Percentiles rank a stretch among this genome's conserved stretches.
phyloP scores from a whole-genome alignment of 2,888 invertebrate species.

The Scaptomyza cyrtandrae region DNA sequence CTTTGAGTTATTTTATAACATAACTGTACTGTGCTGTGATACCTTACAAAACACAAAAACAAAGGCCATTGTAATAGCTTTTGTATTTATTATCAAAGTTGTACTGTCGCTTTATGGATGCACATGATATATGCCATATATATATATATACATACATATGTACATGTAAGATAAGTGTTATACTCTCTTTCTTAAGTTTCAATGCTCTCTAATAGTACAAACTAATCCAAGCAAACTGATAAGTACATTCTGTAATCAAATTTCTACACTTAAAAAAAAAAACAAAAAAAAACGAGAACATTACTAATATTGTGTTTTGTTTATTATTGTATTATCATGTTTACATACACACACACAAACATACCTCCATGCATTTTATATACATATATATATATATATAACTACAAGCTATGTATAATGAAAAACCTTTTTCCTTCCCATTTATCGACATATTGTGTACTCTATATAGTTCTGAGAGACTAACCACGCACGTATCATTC shows the following conservation, averaged over 20 bases:
- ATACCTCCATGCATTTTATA: conserved; percentile 38
- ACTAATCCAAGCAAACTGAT: conserved; percentile 30
- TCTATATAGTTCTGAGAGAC: conserved; percentile 57
- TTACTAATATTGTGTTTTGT: conserved; percentile 56
- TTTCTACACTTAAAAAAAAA: neutral
- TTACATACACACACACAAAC: conserved; percentile 18
- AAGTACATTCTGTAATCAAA: conserved; percentile 39
- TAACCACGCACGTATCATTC: conserved; percentile 65
- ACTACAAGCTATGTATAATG: conserved; percentile 62
- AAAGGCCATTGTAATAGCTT: conserved; percentile 17
- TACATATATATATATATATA: conserved; percentile 45
- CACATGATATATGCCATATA: conserved; percentile 19
- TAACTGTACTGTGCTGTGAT: conserved; percentile 30
- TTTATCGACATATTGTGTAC: conserved; percentile 48
- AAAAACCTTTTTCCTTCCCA: conserved; percentile 18
- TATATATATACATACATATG: conserved; percentile 13
- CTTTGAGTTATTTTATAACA: conserved; percentile 8
- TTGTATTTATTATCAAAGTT: conserved; percentile 42
- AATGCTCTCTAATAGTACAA: conserved; percentile 43
- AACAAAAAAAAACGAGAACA: conserved; percentile 20
- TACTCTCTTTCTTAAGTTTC: conserved; percentile 24
- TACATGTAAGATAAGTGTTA: conserved; percentile 59
- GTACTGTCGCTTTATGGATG: conserved; percentile 26
- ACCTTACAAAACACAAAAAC: conserved; percentile 5
- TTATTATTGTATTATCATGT: conserved; percentile 46